Conservation (phyloP, 2,888 invertebrate species). For the Tigriopus californicus region DNA sequence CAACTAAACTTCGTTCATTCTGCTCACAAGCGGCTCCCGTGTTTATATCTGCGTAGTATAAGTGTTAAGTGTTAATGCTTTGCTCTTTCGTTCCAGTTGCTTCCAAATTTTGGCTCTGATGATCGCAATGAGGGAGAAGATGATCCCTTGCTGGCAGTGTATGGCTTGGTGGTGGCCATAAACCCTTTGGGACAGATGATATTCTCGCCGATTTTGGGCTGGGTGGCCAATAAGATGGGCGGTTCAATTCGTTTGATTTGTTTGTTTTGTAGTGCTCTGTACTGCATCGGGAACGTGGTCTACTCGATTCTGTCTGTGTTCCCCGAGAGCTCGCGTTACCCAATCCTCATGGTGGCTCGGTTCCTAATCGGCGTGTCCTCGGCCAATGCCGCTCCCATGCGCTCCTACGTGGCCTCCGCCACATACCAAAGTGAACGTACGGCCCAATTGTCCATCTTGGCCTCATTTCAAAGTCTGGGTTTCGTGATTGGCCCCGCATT, state of each 20-base stretch:
- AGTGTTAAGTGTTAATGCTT: too few relatives aligned
- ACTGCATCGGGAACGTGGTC: constrained; percentile 48
- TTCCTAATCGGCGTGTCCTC: constrained; percentile 67
- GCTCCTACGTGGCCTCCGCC: constrained; percentile 65
- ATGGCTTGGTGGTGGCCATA: constrained; percentile 58
- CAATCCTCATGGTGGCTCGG: constrained; percentile 38
- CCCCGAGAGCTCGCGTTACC: background rate
- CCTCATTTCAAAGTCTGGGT: constrained; percentile 64
- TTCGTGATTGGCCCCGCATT: constrained; percentile 62
- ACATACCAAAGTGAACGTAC: constrained; percentile 61
- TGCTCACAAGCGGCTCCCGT: too few relatives aligned
- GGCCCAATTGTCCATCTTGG: constrained; percentile 59
- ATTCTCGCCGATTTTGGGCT: constrained; percentile 61
- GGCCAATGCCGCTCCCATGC: constrained; percentile 64
- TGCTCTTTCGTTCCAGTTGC: background rate
- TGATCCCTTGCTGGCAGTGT: background rate
- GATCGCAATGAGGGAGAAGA: background rate
- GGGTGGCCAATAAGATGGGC: constrained; percentile 59
- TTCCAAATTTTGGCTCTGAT: background rate
- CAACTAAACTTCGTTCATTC: too few relatives aligned
- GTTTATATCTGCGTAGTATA: too few relatives aligned
- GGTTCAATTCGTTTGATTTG: constrained; percentile 18
- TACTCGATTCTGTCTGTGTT: constrained; percentile 57
- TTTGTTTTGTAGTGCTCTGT: constrained; percentile 44
- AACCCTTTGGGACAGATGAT: constrained; percentile 72